Conservation (phyloP, 2,888 invertebrate species). For the Atrina japonica region DNA sequence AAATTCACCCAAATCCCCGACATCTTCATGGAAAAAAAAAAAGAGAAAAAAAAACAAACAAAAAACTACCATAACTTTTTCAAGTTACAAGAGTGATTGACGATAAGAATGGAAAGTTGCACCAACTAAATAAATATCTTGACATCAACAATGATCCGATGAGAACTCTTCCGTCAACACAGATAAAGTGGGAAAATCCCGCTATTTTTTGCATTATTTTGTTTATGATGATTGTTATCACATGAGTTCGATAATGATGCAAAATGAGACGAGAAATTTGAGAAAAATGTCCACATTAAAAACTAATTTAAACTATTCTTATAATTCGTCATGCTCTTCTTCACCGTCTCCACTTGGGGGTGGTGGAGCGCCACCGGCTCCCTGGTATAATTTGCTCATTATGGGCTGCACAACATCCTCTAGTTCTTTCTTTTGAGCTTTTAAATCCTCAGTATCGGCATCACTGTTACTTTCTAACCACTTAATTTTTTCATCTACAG, state of each 20-base stretch:
- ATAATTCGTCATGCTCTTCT: conserved; percentile 27
- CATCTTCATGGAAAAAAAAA: too few relatives aligned
- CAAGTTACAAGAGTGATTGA: too few relatives aligned
- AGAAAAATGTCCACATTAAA: too few relatives aligned
- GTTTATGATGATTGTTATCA: not conserved
- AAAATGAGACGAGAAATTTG: not conserved
- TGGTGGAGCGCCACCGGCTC: conserved; percentile 37
- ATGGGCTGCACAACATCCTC: conserved; percentile 98
- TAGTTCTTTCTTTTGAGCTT: conserved; percentile 95
- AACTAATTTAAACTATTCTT: conserved; percentile 21
- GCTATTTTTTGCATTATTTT: not conserved
- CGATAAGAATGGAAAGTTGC: too few relatives aligned
- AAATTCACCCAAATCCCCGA: too few relatives aligned
- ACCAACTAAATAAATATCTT: too few relatives aligned
- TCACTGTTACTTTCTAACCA: conserved; percentile 98
- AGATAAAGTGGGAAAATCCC: too few relatives aligned
- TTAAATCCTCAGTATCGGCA: conserved; percentile 94
- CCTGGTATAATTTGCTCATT: conserved; percentile 94
- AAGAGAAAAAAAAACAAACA: too few relatives aligned
- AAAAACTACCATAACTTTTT: too few relatives aligned
- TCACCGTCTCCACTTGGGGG: conserved; percentile 18
- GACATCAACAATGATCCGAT: too few relatives aligned
- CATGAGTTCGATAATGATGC: not conserved
- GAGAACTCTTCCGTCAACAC: too few relatives aligned
- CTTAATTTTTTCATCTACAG: conserved; percentile 97